Evolutionary conservation across 2,113 vertebrate genomes (phyloP).

Genomic region (Lepus europaeus): DNA sequence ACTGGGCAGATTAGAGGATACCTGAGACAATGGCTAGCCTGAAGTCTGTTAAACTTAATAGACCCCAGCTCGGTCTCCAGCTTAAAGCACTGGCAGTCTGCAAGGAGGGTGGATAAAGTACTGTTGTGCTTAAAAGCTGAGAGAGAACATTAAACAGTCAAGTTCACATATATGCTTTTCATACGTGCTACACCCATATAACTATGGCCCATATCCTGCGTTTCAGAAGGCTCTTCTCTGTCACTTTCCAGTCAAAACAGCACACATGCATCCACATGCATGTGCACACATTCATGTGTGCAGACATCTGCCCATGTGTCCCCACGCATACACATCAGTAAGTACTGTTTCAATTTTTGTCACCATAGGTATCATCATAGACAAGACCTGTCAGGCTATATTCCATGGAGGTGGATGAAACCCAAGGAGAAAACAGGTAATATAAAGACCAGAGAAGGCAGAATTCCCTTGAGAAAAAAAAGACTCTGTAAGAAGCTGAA

Average conservation of each 20-base stretch:
- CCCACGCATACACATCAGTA: not conserved
- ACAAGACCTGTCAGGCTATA: not conserved
- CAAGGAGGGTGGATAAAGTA: not conserved
- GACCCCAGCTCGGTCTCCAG: not conserved
- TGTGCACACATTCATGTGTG: too few relatives aligned
- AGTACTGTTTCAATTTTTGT: not conserved
- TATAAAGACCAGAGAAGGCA: not conserved
- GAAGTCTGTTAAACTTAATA: not conserved
- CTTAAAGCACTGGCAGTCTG: not conserved
- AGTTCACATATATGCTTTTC: not conserved
- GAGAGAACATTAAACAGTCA: not conserved
- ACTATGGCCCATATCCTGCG: not conserved
- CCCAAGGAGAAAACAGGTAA: not conserved
- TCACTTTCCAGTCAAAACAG: constrained; percentile 5
- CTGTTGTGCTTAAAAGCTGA: not conserved
- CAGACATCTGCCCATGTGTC: too few relatives aligned
- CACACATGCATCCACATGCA: rapidly evolving
- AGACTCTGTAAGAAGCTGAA: not conserved
- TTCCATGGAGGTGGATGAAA: not conserved
- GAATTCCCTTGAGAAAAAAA: not conserved
- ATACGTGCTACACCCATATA: not conserved
- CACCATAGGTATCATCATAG: not conserved
- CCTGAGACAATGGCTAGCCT: not conserved
- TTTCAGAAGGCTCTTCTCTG: not conserved
- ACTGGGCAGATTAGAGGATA: not conserved